A percentile compares a stretch with the other conserved stretches of the same genome.
Conservation (phyloP, 2,113 vertebrate genomes). For the Agelaius phoeniceus region DNA sequence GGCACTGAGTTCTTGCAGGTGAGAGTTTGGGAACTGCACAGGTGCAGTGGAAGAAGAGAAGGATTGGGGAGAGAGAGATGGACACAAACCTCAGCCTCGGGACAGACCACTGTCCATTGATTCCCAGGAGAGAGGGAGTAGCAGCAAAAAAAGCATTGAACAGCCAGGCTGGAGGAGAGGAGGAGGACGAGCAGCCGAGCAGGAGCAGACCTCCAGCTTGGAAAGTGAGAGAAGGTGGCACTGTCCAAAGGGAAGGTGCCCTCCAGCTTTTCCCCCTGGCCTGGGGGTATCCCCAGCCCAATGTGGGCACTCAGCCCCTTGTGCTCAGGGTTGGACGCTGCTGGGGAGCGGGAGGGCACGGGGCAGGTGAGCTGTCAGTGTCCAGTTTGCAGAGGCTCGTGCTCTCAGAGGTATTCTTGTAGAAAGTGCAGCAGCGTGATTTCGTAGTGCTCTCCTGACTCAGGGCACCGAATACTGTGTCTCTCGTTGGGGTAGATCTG, state of each 20-base stretch:
- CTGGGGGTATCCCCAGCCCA: not conserved
- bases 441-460: conserved; percentile 99
- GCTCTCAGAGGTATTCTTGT: conserved; percentile 94
- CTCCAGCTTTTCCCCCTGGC: not conserved
- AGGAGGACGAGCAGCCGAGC: conserved; percentile 40
- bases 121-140: conserved; percentile 63
- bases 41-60: not conserved
- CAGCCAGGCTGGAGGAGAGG: conserved; percentile 54
- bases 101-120: conserved; percentile 17
- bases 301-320: not conserved
- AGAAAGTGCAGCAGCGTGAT: conserved; percentile 99
- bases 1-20: conserved; percentile 44
- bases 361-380: conserved; percentile 44
- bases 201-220: conserved; percentile 54
- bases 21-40: not conserved
- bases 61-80: not conserved
- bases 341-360: not conserved
- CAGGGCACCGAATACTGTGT: conserved; percentile 98
- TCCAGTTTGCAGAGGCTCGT: conserved; percentile 42
- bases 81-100: conserved; percentile 42
- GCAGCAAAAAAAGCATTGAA: conserved; percentile 64
- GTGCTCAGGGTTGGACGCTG: conserved; percentile 54
- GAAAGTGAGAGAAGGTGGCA: conserved; percentile 32
- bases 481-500: conserved; percentile 98
- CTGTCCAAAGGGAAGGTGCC: conserved; percentile 18